Evolutionary conservation across 2,888 invertebrate species (phyloP).

Genomic region (Melanostoma mellinum): DNA sequence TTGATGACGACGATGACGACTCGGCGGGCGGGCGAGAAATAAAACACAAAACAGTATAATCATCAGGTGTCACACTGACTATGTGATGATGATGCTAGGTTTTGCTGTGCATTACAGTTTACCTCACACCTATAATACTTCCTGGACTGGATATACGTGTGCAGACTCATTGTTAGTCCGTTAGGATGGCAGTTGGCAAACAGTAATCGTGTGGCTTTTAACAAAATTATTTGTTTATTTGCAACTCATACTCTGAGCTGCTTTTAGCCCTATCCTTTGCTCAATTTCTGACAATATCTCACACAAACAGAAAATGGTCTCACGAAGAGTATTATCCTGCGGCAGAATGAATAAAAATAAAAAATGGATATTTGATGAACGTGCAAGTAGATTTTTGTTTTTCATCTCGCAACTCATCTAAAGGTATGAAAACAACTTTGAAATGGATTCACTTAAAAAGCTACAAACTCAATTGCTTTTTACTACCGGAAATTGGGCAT

Average conservation of each 20-base stretch:
- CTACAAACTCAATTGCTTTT: too few species aligned
- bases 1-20: neutral
- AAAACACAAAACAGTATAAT: conserved; percentile 25
- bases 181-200: conserved; percentile 32
- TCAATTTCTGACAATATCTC: conserved; percentile 21
- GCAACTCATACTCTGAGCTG: conserved; percentile 30
- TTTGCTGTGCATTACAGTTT: conserved; percentile 41
- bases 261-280: conserved; percentile 11
- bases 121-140: conserved; percentile 4
- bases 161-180: conserved; percentile 25
- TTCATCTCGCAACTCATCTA: neutral
- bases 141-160: neutral
- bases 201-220: conserved; percentile 49
- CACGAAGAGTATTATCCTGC: conserved; percentile 13
- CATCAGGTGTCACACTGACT: conserved; percentile 56
- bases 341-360: conserved; percentile 15
- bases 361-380: conserved; percentile 39
- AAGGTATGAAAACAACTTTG: neutral
- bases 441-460: neutral
- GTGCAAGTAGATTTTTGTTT: conserved; percentile 4
- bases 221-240: conserved; percentile 44
- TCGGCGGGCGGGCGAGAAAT: neutral
- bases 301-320: conserved; percentile 16
- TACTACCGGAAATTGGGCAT: too few species aligned
- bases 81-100: conserved; percentile 33